These are phyloP conservation scores for Drosophila merina DNA, from an alignment of 2,888 invertebrate genomes.

Conservation along the genomic window DNA sequence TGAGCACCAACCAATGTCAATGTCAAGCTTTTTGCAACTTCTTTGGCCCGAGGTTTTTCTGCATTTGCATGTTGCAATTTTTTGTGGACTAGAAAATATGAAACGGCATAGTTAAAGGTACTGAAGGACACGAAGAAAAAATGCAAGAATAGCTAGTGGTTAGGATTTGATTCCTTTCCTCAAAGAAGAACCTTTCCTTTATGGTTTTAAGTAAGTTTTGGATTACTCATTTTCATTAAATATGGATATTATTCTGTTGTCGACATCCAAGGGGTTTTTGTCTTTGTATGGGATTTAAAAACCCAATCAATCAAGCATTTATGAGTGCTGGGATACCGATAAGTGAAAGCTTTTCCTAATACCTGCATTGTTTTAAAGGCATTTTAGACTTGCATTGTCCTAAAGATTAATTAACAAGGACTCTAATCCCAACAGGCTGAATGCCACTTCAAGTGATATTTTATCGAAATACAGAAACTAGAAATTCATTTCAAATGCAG, in stretches of 20 bases:
- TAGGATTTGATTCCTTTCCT: too few relatives aligned
- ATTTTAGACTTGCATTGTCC: background rate
- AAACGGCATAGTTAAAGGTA: background rate
- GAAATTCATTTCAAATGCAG: too few relatives aligned
- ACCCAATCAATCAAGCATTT: background rate
- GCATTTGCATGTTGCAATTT: background rate
- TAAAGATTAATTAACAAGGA: background rate
- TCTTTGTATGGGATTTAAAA: background rate
- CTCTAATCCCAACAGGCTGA: background rate
- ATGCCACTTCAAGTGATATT: background rate
- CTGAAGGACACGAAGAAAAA: background rate
- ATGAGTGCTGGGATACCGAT: background rate
- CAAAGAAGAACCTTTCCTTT: too few relatives aligned
- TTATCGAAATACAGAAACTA: too few relatives aligned
- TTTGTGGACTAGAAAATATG: background rate
- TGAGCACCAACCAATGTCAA: conserved; percentile 45
- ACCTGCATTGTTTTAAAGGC: background rate
- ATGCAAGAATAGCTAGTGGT: too few relatives aligned
- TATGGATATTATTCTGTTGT: too few relatives aligned
- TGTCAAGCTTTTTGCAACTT: conserved; percentile 29
- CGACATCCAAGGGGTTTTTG: background rate
- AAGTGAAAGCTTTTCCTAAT: background rate
- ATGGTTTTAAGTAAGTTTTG: too few relatives aligned
- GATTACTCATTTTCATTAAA: too few relatives aligned
- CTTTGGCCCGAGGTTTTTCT: background rate